Evolutionary conservation across 2,797 vertebrate genomes (phyloP).

Genomic region (Ficedula albicollis): DNA sequence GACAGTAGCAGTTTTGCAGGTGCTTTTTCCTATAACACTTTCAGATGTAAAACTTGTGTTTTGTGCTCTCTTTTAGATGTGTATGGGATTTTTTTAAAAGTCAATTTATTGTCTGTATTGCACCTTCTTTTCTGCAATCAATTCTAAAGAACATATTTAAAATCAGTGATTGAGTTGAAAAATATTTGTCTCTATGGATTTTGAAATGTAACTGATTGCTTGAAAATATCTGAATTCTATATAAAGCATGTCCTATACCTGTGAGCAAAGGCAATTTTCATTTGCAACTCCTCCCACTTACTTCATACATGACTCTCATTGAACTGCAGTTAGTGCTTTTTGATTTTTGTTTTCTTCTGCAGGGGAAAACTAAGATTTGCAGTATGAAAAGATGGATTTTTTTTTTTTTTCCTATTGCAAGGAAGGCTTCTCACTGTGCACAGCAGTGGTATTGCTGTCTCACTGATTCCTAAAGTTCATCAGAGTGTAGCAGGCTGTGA

Average conservation of each 20-base stretch:
- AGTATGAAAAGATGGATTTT: not conserved
- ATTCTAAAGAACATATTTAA: not conserved
- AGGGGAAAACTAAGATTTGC: not conserved
- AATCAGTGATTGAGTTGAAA: not conserved
- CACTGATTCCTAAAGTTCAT: not conserved
- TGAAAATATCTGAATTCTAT: not conserved
- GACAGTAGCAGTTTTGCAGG: not conserved
- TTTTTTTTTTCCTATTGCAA: not conserved
- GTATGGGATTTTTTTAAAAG: not conserved
- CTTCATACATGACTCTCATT: not conserved
- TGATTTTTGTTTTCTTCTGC: not conserved
- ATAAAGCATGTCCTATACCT: not conserved
- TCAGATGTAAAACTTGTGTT: accelerated
- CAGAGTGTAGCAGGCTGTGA: not conserved
- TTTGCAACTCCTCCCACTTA: not conserved
- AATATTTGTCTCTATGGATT: not conserved
- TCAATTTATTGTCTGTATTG: not conserved
- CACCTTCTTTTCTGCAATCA: not conserved
- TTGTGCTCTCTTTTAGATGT: not conserved
- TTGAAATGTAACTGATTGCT: not conserved
- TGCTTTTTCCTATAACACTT: not conserved
- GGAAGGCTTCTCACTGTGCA: not conserved
- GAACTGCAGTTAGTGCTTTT: not conserved
- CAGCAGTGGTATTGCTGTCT: not conserved
- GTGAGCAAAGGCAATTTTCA: not conserved